Percentiles rank a stretch among this genome's conserved stretches.
Evolutionary conservation across 1,140 invertebrate genomes (phyloP).

Genomic region (Pteromalus puparum): DNA sequence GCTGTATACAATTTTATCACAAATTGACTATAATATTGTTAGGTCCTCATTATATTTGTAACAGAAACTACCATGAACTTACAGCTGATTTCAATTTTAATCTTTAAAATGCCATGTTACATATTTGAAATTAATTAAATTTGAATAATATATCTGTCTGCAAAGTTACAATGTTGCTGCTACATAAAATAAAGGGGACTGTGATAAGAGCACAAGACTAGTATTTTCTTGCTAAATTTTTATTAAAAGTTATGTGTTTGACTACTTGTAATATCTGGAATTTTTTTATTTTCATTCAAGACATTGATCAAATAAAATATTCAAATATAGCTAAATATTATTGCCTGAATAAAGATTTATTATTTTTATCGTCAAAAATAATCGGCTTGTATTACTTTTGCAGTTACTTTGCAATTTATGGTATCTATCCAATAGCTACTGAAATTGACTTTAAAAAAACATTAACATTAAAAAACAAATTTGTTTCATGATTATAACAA

Average conservation of each 20-base stretch:
- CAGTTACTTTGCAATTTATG: neutral
- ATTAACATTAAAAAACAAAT: neutral
- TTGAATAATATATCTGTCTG: slow-evolving; percentile 1
- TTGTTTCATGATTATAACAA: neutral
- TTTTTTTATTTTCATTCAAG: neutral
- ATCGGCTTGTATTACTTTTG: neutral
- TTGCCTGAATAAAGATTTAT: neutral
- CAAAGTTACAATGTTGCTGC: slow-evolving; percentile 17
- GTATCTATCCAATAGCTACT: neutral
- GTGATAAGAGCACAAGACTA: slow-evolving; percentile 49
- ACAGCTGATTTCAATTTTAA: too few relatives aligned
- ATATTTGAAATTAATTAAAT: neutral
- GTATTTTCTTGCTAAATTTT: slow-evolving; percentile 4
- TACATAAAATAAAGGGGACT: slow-evolving; percentile 9
- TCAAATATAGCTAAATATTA: neutral
- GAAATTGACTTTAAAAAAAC: neutral
- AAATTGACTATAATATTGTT: too few relatives aligned
- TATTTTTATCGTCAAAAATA: neutral
- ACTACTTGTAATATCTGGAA: neutral
- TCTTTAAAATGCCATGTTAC: too few relatives aligned
- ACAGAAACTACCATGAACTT: too few relatives aligned
- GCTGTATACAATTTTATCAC: too few relatives aligned
- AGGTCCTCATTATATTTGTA: too few relatives aligned
- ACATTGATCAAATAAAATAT: neutral
- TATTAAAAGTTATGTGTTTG: neutral